Conservation (phyloP, 1,140 invertebrate species). For the Aricia agestis region DNA sequence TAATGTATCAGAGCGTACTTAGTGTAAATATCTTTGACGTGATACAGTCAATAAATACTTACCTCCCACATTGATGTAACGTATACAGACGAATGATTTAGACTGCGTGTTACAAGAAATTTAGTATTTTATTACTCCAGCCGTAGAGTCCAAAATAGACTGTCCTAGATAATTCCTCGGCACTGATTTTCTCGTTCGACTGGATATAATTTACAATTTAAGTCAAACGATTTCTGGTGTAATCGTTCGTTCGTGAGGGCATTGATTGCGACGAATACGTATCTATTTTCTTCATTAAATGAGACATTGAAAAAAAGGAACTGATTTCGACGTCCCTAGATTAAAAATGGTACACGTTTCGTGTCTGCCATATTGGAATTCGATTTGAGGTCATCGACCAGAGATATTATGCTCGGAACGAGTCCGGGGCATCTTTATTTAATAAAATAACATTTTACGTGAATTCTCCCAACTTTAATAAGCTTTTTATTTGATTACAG, state of each 20-base stretch:
- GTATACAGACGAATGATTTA: slow-evolving; percentile 2
- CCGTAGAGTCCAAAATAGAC: not conserved
- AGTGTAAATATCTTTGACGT: slow-evolving; percentile 5
- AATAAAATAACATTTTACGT: slow-evolving; percentile 3
- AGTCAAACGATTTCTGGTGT: slow-evolving; percentile 18
- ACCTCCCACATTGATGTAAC: slow-evolving; percentile 16
- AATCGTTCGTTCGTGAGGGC: slow-evolving; percentile 32
- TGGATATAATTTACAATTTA: slow-evolving; percentile 15
- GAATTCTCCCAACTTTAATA: slow-evolving; percentile 7
- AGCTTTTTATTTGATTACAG: slow-evolving; percentile 6
- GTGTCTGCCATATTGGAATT: slow-evolving; percentile 26
- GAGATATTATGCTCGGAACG: slow-evolving; percentile 2
- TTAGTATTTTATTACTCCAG: not conserved
- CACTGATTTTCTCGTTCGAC: slow-evolving; percentile 7
- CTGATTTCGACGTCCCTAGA: slow-evolving; percentile 26
- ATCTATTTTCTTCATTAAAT: slow-evolving; percentile 56
- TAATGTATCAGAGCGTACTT: slow-evolving; percentile 8
- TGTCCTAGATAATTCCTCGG: not conserved
- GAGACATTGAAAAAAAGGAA: slow-evolving; percentile 36
- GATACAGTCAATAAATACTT: slow-evolving; percentile 15
- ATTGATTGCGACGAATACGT: slow-evolving; percentile 34
- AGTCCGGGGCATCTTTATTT: slow-evolving; percentile 5
- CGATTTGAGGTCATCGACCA: slow-evolving; percentile 31
- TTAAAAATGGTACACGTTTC: slow-evolving; percentile 21
- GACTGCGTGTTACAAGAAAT: not conserved